phyloP scores from a whole-genome alignment of 1,140 invertebrate species.

The Pseudoatta argentina region DNA sequence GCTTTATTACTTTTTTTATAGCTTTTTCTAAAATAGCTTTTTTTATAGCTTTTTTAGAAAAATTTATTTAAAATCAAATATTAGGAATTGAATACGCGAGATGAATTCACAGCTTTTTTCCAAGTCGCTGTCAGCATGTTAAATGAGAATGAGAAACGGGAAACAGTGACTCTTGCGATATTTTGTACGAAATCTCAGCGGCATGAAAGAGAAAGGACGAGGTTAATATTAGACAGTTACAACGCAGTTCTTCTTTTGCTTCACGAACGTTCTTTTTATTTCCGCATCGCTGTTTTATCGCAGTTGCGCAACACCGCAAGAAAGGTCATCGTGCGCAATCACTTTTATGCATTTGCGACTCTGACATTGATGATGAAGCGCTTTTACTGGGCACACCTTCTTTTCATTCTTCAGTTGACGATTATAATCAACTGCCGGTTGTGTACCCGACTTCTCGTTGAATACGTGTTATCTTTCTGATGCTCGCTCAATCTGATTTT shows the following conservation, averaged over 20 bases:
- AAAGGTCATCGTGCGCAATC: conserved; percentile 60
- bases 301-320: conserved; percentile 46
- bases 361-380: conserved; percentile 72
- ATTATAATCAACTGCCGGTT: conserved; percentile 56
- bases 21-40: background rate
- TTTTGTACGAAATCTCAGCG: conserved; percentile 23
- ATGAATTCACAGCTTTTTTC: conserved; percentile 16
- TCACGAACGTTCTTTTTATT: conserved; percentile 48
- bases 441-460: conserved; percentile 38
- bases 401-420: conserved; percentile 66
- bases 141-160: conserved; percentile 7
- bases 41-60: background rate
- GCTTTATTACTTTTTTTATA: background rate
- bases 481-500: conserved; percentile 24
- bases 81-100: background rate
- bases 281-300: conserved; percentile 48
- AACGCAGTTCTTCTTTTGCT: conserved; percentile 36
- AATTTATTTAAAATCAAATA: background rate
- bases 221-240: conserved; percentile 37
- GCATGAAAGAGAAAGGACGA: conserved; percentile 33
- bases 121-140: background rate
- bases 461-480: conserved; percentile 40
- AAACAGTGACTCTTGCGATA: conserved; percentile 13
- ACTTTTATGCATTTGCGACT: conserved; percentile 63
- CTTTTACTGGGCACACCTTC: conserved; percentile 61